A percentile compares a stretch with the other conserved stretches of the same genome.
Evolutionary conservation across 92 coral and sea anemone species (phyloP).

Genomic region (Siderastrea siderea): DNA sequence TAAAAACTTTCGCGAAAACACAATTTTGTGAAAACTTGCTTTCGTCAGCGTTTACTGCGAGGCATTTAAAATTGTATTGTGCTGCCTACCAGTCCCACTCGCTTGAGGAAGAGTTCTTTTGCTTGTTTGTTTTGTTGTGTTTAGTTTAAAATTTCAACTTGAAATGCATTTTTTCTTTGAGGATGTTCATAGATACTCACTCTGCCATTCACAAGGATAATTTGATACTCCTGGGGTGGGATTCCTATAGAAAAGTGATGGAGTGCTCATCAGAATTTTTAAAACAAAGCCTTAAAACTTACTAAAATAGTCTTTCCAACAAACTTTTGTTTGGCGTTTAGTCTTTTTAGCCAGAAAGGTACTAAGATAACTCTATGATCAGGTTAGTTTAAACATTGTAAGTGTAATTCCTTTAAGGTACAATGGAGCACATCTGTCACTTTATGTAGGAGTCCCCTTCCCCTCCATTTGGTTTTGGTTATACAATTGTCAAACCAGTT

Average conservation of each 20-base stretch:
- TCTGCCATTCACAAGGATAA: slow-evolving; percentile 19
- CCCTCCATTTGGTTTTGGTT: too few species aligned
- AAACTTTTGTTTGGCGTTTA: slow-evolving; percentile 7
- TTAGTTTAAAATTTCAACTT: not conserved
- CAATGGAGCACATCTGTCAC: too few species aligned
- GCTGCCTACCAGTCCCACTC: slow-evolving; percentile 5
- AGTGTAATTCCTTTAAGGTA: too few species aligned
- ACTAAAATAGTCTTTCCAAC: slow-evolving; percentile 10
- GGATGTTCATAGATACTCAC: not conserved
- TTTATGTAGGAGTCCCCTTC: too few species aligned
- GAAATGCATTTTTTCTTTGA: too few species aligned
- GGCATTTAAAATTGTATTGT: slow-evolving; percentile 4
- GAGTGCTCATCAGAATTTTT: slow-evolving; percentile 1
- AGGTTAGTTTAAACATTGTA: too few species aligned
- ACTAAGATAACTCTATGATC: too few species aligned
- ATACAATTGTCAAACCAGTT: too few species aligned
- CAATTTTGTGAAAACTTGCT: not conserved
- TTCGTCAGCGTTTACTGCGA: slow-evolving; percentile 1
- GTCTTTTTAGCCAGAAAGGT: not conserved
- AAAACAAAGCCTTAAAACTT: slow-evolving; percentile 16
- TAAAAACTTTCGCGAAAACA: not conserved
- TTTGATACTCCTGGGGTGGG: not conserved
- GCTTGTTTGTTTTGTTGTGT: not conserved
- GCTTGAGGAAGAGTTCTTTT: not conserved
- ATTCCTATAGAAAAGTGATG: not conserved